Percentiles rank a stretch among this genome's conserved stretches.
phyloP scores from a whole-genome alignment of 2,797 vertebrate species.

The Thripadectes ignobilis region DNA sequence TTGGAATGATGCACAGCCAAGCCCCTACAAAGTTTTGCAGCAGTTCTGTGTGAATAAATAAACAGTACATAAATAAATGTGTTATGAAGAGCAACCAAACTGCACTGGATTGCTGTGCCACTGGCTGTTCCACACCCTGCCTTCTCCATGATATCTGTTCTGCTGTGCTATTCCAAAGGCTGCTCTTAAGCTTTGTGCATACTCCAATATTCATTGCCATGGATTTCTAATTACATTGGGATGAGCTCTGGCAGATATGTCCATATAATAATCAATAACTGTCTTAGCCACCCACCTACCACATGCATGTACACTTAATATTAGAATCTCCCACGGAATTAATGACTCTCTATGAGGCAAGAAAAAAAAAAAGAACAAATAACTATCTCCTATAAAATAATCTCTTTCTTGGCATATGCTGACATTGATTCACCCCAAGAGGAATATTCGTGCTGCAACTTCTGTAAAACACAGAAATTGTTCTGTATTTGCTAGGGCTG shows the following conservation, averaged over 20 bases:
- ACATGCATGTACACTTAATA: constrained; percentile 53
- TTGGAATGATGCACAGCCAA: background rate
- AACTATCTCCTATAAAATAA: constrained; percentile 4
- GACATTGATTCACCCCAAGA: constrained; percentile 45
- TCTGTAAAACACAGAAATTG: background rate
- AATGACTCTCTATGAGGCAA: constrained; percentile 27
- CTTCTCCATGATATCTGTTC: background rate
- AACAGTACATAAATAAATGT: background rate
- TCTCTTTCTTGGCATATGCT: constrained; percentile 4
- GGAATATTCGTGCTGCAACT: constrained; percentile 24
- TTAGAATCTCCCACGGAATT: constrained; percentile 36
- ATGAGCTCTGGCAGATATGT: constrained; percentile 42
- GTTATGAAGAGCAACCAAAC: background rate
- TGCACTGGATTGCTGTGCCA: background rate
- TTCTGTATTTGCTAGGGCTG: background rate
- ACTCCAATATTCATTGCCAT: background rate
- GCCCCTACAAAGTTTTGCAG: background rate
- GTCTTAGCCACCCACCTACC: constrained; percentile 52
- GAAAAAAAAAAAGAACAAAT: background rate
- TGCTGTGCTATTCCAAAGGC: background rate
- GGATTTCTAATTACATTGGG: constrained; percentile 33
- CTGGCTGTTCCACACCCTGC: background rate
- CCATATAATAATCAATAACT: constrained; percentile 49
- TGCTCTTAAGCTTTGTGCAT: background rate
- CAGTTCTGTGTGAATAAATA: background rate